Base-by-base conservation (phyloP, 23 tunicate species). In the Phallusia fumigata region DNA sequence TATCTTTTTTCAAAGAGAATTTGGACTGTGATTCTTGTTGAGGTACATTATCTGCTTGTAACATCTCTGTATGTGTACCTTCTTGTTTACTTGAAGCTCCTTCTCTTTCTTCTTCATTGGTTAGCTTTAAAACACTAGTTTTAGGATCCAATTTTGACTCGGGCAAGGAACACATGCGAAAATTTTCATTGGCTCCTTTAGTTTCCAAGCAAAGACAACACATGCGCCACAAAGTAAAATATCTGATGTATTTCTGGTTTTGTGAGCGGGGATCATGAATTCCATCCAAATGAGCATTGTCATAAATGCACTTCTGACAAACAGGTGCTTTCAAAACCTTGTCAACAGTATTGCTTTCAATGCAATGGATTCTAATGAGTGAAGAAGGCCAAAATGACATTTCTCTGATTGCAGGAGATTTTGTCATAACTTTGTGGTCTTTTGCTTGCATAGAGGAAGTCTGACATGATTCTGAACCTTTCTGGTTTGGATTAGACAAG, bases 321-420 rank as follows among this genome's bases (percentile, higher is more conserved):
- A 58, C 69, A 58, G 69, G 69, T 5, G 69, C 69, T 58, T 58
- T 58, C 16, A 40, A 40, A 40, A 40, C 10, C 10, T 5, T 10
- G 5, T 40, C 47, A 5, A 40, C 47, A 3, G 47, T 40, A 10
- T 40, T 10, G 47, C 10, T 40, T 40, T 22, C 69, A 58, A 58
- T 24, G 26, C 2, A 21, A 6, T 58, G 15, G 13, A 58, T 58
- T 58, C 28, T 58, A 3, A 21, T 22, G 28, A 13, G 28, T 24
- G 69, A 58, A 13, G 69, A 58, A 58, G 69, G 69, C 69, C 69
- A 58, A 58, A 58, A 58, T 13, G 69, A 58, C 69, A 58, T 58
- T 58, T 58, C 28, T 58, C 2, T 21, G 28, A 6, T 40, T 6
- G 69, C 1, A 58, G 69, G 28, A 8, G 16, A 24, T 11, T 58